Conservation (phyloP, 1,140 invertebrate species). For the Fopius arisanus region DNA sequence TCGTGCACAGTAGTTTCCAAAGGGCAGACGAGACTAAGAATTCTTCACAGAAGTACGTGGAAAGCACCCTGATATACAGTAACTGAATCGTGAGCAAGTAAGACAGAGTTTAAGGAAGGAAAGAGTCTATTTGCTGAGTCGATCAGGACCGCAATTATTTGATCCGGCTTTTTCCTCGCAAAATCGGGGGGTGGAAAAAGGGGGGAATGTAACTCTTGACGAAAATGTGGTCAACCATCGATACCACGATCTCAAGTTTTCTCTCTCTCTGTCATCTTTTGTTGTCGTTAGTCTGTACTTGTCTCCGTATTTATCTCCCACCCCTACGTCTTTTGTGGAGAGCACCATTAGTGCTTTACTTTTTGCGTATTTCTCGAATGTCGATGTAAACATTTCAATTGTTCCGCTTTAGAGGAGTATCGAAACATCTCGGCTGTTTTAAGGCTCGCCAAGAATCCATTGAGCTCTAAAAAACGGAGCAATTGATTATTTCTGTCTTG, state of each 20-base stretch:
- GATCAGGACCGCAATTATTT: slow-evolving; percentile 49
- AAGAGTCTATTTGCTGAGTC: slow-evolving; percentile 37
- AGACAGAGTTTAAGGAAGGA: neutral
- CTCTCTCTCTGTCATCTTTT: neutral
- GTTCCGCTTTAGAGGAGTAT: neutral
- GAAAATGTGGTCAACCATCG: slow-evolving; percentile 17
- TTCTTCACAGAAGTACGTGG: neutral
- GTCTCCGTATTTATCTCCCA: neutral
- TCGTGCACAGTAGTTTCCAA: neutral
- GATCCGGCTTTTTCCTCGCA: slow-evolving; percentile 40
- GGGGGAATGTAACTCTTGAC: neutral
- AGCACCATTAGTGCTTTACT: slow-evolving; percentile 3
- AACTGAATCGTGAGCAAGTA: neutral
- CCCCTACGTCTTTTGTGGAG: neutral
- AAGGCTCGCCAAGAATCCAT: too few relatives aligned
- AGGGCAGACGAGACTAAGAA: neutral
- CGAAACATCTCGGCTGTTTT: neutral
- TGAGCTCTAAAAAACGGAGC: too few relatives aligned
- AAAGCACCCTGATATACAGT: neutral
- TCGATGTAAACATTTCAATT: neutral
- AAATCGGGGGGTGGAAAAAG: neutral
- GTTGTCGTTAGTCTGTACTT: neutral
- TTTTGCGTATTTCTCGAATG: neutral
- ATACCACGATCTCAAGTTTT: neutral
- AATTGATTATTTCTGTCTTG: neutral